These are phyloP conservation scores for Hypena proboscidalis DNA, from an alignment of 2,888 invertebrate species.

Conservation along the genomic window DNA sequence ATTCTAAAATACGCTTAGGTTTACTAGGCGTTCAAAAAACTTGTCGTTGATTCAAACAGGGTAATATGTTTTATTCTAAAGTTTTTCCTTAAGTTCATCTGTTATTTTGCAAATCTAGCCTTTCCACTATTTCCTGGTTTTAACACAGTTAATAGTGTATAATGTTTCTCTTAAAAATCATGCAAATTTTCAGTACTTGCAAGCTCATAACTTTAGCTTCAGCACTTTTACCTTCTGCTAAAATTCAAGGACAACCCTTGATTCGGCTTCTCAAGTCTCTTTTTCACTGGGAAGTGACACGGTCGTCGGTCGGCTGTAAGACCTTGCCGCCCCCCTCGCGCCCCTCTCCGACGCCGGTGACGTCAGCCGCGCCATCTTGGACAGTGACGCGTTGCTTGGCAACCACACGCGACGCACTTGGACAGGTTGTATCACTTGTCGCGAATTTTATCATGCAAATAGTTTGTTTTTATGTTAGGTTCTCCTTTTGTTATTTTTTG, in stretches of 20 bases:
- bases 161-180: not conserved
- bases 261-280: conserved; percentile 68
- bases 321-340: conserved; percentile 65
- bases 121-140: not conserved
- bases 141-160: not conserved
- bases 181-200: conserved; percentile 12
- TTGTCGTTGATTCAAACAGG: not conserved
- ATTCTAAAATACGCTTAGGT: not conserved
- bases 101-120: not conserved
- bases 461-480: conserved; percentile 35
- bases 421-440: conserved; percentile 50
- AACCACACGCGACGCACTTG: conserved; percentile 69
- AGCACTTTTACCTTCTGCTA: conserved; percentile 62
- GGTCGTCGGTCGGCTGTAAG: conserved; percentile 67
- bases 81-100: conserved; percentile 6
- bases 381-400: conserved; percentile 77
- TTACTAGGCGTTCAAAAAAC: not conserved
- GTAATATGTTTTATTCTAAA: no score
- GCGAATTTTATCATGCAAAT: conserved; percentile 43
- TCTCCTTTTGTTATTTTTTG: conserved; percentile 28
- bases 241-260: conserved; percentile 70
- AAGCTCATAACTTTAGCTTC: conserved; percentile 21
- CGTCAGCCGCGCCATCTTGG: conserved; percentile 83
- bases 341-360: conserved; percentile 62
- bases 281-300: conserved; percentile 81